Base-by-base conservation (phyloP, 1,140 invertebrate species). In the Potamilus streckersoni region DNA sequence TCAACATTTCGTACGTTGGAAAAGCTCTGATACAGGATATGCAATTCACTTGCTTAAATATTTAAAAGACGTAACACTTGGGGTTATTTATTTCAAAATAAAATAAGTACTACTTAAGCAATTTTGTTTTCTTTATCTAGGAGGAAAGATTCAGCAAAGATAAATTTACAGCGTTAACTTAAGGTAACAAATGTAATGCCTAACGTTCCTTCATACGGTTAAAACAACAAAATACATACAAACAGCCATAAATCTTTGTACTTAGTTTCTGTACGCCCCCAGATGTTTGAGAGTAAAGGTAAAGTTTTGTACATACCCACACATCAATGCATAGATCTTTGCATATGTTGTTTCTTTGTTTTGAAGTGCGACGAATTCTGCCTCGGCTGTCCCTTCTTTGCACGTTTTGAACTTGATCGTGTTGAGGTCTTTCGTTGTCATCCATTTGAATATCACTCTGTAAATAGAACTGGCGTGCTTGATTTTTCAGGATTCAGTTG, bases 341-440 rank as follows among this genome's bases (percentile, higher is more conserved):
- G 99, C 98, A 90, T 99, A 99, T 91, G 97, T 98, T 90, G 98
- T 97, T 0, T 97, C 99, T 31, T 97, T 97, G 90, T 98, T 96
- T 90, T 99, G 99, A 83, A 99, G 99, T 63, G 97, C 97, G 79
- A 97, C 90, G 4, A 99, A 91, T 8, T 99, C 91, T 0, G 97
- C 97, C 93, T 99, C 97, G 0, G 98, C 97, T 0, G 96, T 97
- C 84, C 98, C 96, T 88, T 96, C 95, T 71, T 98, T 96, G 85
- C 98, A 97, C 57, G 82, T 82, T 13, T 79, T 75, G 88, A 99
- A 99, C 80, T 96, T 94, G 93, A 99, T 98, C 56, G 96, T 96
- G 88, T 98, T 98, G 67, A 99, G 91, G 91, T 99, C 99, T 91
- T 99, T 99, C 2, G 98, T 96, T 0, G 98, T 99, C 83, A 99